Evolutionary conservation across 1,140 invertebrate genomes (phyloP), one percentile per base, ranked within the genome.

Genomic region (Pogonognathellus flavescens): DNA sequence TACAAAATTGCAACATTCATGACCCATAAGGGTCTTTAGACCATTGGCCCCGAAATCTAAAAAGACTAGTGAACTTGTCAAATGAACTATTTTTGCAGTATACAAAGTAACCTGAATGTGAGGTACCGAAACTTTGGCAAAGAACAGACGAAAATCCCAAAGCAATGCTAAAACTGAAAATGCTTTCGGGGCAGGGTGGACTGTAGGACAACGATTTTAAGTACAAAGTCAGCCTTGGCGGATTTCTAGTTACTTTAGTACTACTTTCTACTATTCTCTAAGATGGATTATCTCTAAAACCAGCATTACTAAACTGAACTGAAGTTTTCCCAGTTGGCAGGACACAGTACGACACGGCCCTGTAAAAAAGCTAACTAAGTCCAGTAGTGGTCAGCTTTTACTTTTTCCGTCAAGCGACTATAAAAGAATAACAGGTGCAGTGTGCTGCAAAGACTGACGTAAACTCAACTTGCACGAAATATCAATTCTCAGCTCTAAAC

Each of bases 281-380:
- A 76, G 70, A 76, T 31, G 70, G 70, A 76, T 76, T 76, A 76
- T 76, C 70, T 76, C 14, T 16, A 18, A 76, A 76, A 76, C 70
- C 70, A 76, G 70, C 70, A 50, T 76, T 76, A 76, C 70, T 76
- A 76, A 76, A 76, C 70, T 41, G 70, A 76, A 76, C 25, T 49
- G n/a, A 76, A 76, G 70, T 76, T 76, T 76, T 76, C 70, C 70
- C 70, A 76, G 70, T 76, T 76, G 70, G 70, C 70, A 76, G 70
- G 70, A 76, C 70, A 16, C 25, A 49, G 70, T 76, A 31, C 70
- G 9, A 66, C 20, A 14, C 31, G 14, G 7, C 41, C 49, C 1
- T 16, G 70, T 70, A 5, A 76, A 76, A 25, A 50, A 50, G 41
- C 13, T 41, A 31, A 62, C 11, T 72, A 76, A 62, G 59, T 62